Conservation (phyloP, 1,140 invertebrate genomes). For the Idris sp. region DNA sequence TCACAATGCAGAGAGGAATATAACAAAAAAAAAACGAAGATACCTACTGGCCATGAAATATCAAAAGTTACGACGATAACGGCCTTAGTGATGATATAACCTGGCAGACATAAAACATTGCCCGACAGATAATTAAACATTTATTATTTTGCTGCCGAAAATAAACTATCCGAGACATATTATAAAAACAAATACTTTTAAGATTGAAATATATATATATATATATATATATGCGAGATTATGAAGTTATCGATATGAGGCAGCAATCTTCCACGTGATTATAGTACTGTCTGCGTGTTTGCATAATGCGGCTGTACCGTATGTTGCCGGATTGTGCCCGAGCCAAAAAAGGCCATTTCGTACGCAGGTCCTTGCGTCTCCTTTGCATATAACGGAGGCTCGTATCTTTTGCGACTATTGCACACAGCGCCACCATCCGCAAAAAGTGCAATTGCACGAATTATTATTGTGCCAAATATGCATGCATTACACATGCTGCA, state of each 20-base stretch:
- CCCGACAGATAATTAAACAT: slow-evolving; percentile 46
- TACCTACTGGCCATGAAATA: slow-evolving; percentile 26
- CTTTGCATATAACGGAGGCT: slow-evolving; percentile 45
- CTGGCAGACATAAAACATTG: too few relatives aligned
- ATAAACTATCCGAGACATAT: too few relatives aligned
- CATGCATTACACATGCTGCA: slow-evolving; percentile 24
- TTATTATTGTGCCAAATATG: slow-evolving; percentile 46
- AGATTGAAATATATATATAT: too few relatives aligned
- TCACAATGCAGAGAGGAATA: neutral
- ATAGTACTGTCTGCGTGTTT: slow-evolving; percentile 45
- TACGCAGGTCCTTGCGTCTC: slow-evolving; percentile 40
- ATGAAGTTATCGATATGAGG: slow-evolving; percentile 48
- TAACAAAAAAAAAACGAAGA: slow-evolving; percentile 9
- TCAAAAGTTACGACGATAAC: slow-evolving; percentile 47
- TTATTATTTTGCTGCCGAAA: too few relatives aligned
- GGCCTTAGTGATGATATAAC: slow-evolving; percentile 23
- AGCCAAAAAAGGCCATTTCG: slow-evolving; percentile 44
- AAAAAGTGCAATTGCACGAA: slow-evolving; percentile 44
- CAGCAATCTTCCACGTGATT: slow-evolving; percentile 49
- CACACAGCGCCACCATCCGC: slow-evolving; percentile 14
- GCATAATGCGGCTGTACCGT: slow-evolving; percentile 46
- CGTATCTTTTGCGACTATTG: slow-evolving; percentile 34
- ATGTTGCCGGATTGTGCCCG: slow-evolving; percentile 30
- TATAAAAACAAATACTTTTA: too few relatives aligned
- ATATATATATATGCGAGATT: too few relatives aligned